Evolutionary conservation across 2,888 invertebrate species (phyloP).

Genomic region (Odontothrips loti): DNA sequence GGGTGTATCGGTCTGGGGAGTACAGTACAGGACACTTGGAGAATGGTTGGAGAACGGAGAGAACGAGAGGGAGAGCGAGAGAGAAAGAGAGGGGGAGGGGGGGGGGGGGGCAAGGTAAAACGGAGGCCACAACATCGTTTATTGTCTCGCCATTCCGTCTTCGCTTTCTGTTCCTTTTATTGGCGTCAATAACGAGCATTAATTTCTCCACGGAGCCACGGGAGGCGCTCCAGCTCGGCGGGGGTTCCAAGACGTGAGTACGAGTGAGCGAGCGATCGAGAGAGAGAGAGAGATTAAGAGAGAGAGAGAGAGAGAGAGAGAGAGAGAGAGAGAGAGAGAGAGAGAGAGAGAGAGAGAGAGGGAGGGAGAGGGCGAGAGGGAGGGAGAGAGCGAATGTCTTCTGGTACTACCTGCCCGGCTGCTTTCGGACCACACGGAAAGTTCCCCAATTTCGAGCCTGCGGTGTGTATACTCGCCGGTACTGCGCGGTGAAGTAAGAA

Average conservation of each 20-base stretch:
- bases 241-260: not conserved
- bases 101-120: not conserved
- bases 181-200: not conserved
- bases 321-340: not conserved
- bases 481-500: too few relatives aligned
- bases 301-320: not conserved
- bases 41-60: not conserved
- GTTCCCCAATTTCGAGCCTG: too few relatives aligned
- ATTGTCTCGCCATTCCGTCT: constrained; percentile 13
- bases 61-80: not conserved
- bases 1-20: too few relatives aligned
- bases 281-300: not conserved
- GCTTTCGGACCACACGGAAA: too few relatives aligned
- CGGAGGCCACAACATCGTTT: not conserved
- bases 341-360: not conserved
- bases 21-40: not conserved
- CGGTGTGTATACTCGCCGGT: too few relatives aligned
- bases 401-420: too few relatives aligned
- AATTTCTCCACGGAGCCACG: not conserved
- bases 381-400: too few relatives aligned
- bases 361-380: not conserved
- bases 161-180: not conserved
- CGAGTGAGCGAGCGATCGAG: not conserved
- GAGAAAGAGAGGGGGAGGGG: not conserved
- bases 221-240: not conserved